A percentile compares a stretch with the other conserved stretches of the same genome.
phyloP scores from a whole-genome alignment of 1,140 invertebrate species.

The Sitophilus oryzae region DNA sequence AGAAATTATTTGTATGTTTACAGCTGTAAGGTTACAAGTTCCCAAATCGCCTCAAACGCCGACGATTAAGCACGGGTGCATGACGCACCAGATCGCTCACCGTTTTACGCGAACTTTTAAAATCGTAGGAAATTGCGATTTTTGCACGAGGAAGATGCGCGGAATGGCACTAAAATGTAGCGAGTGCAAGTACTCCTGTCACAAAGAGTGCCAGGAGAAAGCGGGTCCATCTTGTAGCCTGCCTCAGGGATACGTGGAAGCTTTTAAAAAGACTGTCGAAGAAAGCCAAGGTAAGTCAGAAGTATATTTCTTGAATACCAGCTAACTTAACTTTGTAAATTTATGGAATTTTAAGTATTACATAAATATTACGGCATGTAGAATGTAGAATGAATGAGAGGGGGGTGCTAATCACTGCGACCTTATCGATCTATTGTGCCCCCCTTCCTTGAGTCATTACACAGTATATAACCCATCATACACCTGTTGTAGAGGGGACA shows the following conservation, averaged over 20 bases:
- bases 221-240: constrained; percentile 88
- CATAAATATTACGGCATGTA: not conserved
- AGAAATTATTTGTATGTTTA: constrained; percentile 1
- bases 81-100: constrained; percentile 89
- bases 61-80: constrained; percentile 64
- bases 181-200: constrained; percentile 93
- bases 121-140: constrained; percentile 83
- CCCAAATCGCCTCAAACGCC: constrained; percentile 57
- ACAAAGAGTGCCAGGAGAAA: constrained; percentile 80
- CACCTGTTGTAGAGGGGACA: too few species aligned
- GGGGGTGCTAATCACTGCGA: too few species aligned
- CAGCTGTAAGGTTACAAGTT: constrained; percentile 37
- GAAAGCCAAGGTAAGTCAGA: constrained; percentile 11
- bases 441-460: too few species aligned
- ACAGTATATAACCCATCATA: too few species aligned
- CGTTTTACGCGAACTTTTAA: constrained; percentile 84
- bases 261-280: constrained; percentile 58
- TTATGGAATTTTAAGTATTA: not conserved
- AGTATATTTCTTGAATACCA: too few species aligned
- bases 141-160: constrained; percentile 87
- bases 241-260: constrained; percentile 73
- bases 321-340: too few species aligned
- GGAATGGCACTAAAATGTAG: constrained; percentile 81
- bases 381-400: too few species aligned
- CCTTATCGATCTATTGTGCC: too few species aligned